These are phyloP conservation scores for Labia minor DNA, from an alignment of 2,888 invertebrate species.

Conservation along the genomic window DNA sequence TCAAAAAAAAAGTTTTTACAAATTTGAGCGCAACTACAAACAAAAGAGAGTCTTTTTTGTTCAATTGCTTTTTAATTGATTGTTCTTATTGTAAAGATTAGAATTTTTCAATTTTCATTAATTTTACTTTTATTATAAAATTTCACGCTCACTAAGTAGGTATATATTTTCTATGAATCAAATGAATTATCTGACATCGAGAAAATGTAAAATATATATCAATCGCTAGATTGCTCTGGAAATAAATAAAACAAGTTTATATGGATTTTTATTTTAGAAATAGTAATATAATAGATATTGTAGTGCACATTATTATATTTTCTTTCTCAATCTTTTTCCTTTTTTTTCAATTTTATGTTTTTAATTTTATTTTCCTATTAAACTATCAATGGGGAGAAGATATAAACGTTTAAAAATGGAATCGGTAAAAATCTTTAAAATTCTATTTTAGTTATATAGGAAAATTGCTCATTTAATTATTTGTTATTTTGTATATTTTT, in stretches of 20 bases:
- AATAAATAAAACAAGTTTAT: not conserved
- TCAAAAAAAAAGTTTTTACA: not conserved
- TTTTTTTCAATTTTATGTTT: too few species aligned
- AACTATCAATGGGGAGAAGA: constrained; percentile 7
- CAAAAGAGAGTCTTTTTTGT: too few species aligned
- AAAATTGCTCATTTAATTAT: not conserved
- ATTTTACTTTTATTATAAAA: not conserved
- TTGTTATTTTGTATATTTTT: not conserved
- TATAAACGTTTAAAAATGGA: constrained; percentile 7
- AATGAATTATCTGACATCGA: too few species aligned
- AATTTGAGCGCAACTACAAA: not conserved
- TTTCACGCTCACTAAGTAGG: not conserved
- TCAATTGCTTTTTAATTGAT: too few species aligned
- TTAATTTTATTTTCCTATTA: not conserved
- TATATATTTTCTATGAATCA: not conserved
- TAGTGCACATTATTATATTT: not conserved
- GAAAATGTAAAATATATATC: not conserved
- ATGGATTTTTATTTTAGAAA: not conserved
- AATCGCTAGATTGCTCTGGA: not conserved
- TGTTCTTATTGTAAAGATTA: too few species aligned
- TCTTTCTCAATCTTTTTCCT: not conserved
- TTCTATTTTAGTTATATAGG: not conserved
- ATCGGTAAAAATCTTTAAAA: constrained; percentile 1
- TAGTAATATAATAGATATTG: not conserved
- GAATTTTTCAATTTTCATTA: not conserved